A percentile compares a stretch with the other conserved stretches of the same genome.
Conservation (phyloP, 2,113 vertebrate species). For the Pygoscelis adeliae region DNA sequence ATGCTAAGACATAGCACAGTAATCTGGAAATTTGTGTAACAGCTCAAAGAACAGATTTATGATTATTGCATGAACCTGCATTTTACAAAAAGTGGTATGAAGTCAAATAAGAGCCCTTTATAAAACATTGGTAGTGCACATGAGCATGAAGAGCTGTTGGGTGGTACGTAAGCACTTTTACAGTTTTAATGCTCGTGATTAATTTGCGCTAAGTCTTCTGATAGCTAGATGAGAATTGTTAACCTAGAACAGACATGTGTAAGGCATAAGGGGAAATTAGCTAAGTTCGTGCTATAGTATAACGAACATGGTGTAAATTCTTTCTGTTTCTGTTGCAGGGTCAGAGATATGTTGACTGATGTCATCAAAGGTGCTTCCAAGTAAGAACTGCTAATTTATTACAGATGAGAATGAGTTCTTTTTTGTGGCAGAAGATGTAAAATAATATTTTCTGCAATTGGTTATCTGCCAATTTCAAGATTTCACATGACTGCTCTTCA, state of each 20-base stretch:
- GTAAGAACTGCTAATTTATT: constrained; percentile 77
- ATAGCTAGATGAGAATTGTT: background rate
- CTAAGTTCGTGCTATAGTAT: background rate
- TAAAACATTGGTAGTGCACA: background rate
- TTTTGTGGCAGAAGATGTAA: background rate
- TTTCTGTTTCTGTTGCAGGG: constrained; percentile 75
- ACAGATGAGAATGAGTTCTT: background rate
- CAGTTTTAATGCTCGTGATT: background rate
- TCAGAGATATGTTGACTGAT: constrained; percentile 90
- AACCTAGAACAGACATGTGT: background rate
- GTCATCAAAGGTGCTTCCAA: constrained; percentile 88
- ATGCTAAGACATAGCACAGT: background rate
- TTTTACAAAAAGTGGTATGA: background rate
- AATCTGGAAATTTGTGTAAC: background rate
- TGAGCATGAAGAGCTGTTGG: background rate
- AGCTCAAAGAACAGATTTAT: background rate
- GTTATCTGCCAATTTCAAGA: background rate
- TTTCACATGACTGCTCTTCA: background rate
- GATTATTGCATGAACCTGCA: background rate
- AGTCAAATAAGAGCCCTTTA: background rate
- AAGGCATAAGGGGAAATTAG: background rate
- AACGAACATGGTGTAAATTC: background rate
- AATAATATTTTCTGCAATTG: background rate
- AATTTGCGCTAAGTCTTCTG: background rate
- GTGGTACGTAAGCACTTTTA: background rate